Conservation (phyloP, 2,888 invertebrate species). For the Chirona hameri region DNA sequence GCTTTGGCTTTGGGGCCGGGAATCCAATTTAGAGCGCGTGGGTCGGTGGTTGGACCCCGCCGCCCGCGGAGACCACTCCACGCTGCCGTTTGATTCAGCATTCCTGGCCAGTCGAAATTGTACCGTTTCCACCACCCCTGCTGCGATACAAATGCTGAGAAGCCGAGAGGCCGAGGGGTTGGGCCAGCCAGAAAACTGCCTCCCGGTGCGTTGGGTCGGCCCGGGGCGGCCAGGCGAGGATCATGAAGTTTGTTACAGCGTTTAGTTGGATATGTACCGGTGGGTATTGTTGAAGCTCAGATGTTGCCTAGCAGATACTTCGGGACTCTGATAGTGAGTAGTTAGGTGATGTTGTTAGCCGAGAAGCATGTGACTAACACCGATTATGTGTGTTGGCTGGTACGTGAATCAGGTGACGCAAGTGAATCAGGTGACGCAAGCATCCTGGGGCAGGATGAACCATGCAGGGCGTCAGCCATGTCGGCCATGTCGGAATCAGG, state of each 20-base stretch:
- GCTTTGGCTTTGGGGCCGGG: neutral
- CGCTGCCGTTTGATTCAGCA: conserved; percentile 1
- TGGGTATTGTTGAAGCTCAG: neutral
- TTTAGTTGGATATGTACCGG: neutral
- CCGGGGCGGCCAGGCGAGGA: neutral
- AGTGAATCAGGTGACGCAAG: too few relatives aligned
- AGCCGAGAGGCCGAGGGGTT: neutral
- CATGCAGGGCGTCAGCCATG: too few relatives aligned
- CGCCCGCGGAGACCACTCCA: neutral
- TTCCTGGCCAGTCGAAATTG: conserved; percentile 5
- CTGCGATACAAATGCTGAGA: conserved; percentile 4
- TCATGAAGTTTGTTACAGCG: neutral
- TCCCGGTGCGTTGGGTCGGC: neutral
- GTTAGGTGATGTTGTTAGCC: neutral
- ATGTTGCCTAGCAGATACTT: neutral
- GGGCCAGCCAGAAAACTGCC: neutral
- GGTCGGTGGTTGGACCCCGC: neutral
- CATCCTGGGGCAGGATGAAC: too few relatives aligned
- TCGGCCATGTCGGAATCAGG: too few relatives aligned
- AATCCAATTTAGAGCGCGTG: neutral
- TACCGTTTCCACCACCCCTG: conserved; percentile 23
- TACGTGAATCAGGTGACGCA: too few relatives aligned
- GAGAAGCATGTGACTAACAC: too few relatives aligned
- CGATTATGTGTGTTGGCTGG: too few relatives aligned
- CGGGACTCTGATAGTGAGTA: neutral